phyloP scores from a whole-genome alignment of 2,113 vertebrate genomes.

The Anoplopoma fimbria region DNA sequence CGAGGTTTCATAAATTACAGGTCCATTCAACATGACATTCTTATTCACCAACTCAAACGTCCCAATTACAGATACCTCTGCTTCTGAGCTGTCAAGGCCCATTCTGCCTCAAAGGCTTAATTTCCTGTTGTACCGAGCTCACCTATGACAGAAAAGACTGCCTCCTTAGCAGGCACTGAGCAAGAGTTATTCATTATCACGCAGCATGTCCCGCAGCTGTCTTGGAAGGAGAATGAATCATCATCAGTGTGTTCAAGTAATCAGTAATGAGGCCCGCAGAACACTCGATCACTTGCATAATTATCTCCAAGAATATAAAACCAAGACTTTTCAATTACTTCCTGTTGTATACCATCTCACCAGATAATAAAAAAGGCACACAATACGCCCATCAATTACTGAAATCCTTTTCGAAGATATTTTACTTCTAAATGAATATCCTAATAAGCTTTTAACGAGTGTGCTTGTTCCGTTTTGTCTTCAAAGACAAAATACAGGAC shows the following conservation, averaged over 20 bases:
- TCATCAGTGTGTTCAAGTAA: conserved; percentile 10
- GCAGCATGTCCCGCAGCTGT: conserved; percentile 21
- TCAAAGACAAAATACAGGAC: neutral
- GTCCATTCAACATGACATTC: neutral
- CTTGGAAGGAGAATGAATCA: conserved; percentile 38
- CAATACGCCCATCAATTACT: neutral
- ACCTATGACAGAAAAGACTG: neutral
- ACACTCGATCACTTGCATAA: conserved; percentile 44
- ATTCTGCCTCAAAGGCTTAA: neutral
- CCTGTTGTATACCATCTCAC: neutral
- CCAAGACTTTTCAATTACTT: conserved; percentile 18
- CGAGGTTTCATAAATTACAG: neutral
- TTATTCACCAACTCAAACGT: neutral
- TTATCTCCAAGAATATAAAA: conserved; percentile 28
- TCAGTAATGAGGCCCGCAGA: conserved; percentile 27
- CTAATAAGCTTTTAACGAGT: neutral
- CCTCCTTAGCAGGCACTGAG: neutral
- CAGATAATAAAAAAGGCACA: neutral
- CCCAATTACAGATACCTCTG: conserved; percentile 9
- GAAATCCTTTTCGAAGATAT: neutral
- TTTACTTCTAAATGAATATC: neutral
- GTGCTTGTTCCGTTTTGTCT: neutral
- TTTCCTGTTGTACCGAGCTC: conserved; percentile 14
- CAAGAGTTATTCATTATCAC: conserved; percentile 30
- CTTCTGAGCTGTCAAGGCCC: neutral